These are phyloP conservation scores for Megatriorchis doriae DNA, from an alignment of 2,113 vertebrate species.

Conservation along the genomic window DNA sequence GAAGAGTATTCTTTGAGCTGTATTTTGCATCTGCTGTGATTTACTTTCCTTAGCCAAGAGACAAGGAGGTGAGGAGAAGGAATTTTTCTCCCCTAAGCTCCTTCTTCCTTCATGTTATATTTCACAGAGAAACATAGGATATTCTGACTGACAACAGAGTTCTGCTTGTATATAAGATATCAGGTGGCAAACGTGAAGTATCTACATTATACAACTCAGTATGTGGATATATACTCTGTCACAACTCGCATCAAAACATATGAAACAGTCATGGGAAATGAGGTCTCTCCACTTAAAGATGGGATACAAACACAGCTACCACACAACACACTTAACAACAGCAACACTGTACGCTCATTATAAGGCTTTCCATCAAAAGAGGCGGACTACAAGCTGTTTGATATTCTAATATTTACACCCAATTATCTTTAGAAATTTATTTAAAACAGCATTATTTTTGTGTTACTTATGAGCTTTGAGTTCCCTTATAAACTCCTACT, in stretches of 20 bases:
- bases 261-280: not conserved
- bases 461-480: not conserved
- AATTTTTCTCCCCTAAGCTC: not conserved
- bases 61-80: not conserved
- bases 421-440: constrained; percentile 5
- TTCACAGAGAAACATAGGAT: not conserved
- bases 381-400: not conserved
- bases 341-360: not conserved
- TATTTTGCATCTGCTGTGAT: not conserved
- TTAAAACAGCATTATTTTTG: not conserved
- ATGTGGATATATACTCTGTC: not conserved
- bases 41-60: not conserved
- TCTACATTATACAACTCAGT: not conserved
- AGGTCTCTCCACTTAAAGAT: not conserved
- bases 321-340: not conserved
- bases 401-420: not conserved
- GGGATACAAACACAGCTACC: not conserved
- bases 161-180: not conserved
- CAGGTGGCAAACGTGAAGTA: not conserved
- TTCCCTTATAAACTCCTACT: constrained; percentile 22
- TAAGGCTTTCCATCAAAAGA: not conserved
- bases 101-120: not conserved
- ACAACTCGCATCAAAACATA: not conserved
- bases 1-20: not conserved
- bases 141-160: not conserved